A percentile compares a stretch with the other conserved stretches of the same genome.
These are phyloP conservation scores for Pollenia labialis DNA, from an alignment of 2,888 invertebrate species.

Conservation along the genomic window DNA sequence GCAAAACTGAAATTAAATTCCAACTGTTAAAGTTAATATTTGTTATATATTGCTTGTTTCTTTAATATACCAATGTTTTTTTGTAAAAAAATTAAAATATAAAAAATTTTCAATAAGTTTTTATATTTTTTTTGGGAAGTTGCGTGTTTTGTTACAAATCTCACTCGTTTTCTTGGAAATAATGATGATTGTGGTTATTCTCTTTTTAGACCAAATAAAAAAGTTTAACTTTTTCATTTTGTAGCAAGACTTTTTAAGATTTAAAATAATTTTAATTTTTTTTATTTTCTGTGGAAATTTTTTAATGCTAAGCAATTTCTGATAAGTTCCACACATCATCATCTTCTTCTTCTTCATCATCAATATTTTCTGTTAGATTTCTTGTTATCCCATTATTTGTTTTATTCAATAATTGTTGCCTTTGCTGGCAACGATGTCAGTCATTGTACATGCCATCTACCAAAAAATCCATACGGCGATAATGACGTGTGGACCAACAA, in stretches of 20 bases:
- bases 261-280: slow-evolving; percentile 6
- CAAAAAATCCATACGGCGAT: slow-evolving; percentile 94
- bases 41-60: slow-evolving; percentile 57
- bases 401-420: slow-evolving; percentile 55
- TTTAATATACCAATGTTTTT: slow-evolving; percentile 14
- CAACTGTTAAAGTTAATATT: neutral
- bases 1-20: neutral
- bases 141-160: slow-evolving; percentile 54
- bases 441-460: slow-evolving; percentile 96
- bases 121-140: slow-evolving; percentile 49
- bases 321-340: slow-evolving; percentile 68
- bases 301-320: slow-evolving; percentile 72
- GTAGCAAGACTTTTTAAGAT: slow-evolving; percentile 26
- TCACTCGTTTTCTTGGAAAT: slow-evolving; percentile 60
- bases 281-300: slow-evolving; percentile 9
- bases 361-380: slow-evolving; percentile 10
- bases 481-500: slow-evolving; percentile 94
- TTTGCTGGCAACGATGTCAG: slow-evolving; percentile 81
- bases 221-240: slow-evolving; percentile 48
- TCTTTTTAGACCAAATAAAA: slow-evolving; percentile 17
- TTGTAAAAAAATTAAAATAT: slow-evolving; percentile 12
- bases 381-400: slow-evolving; percentile 47
- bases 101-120: slow-evolving; percentile 30
- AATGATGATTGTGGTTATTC: slow-evolving; percentile 29
- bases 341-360: slow-evolving; percentile 26